A percentile compares a stretch with the other conserved stretches of the same genome.
These are phyloP conservation scores for Caenorhabditis becei DNA, from an alignment of 2,888 invertebrate genomes.

Conservation along the genomic window DNA sequence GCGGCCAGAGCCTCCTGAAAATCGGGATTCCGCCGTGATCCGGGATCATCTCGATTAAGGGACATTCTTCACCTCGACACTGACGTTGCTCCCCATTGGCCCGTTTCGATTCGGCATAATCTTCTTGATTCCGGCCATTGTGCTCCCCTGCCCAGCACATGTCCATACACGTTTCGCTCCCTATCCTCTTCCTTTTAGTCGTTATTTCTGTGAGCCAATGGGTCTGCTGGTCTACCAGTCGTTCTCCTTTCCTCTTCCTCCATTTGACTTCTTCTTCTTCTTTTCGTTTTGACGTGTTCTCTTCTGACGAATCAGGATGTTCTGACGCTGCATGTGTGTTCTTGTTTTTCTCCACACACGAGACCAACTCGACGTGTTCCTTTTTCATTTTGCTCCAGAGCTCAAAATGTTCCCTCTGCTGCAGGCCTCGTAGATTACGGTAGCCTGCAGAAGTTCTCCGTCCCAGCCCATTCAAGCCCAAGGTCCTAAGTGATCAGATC, in stretches of 20 bases:
- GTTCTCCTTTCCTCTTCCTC: neutral
- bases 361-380: neutral
- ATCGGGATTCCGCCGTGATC: constrained; percentile 14
- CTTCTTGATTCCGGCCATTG: constrained; percentile 53
- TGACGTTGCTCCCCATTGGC: constrained; percentile 28
- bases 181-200: constrained; percentile 8
- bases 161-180: constrained; percentile 7
- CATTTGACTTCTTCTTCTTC: constrained; percentile 2
- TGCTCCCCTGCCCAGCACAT: neutral
- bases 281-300: constrained; percentile 36
- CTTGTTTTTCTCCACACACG: neutral
- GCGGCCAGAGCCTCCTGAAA: constrained; percentile 24
- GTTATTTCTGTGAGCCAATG: constrained; percentile 17
- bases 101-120: constrained; percentile 27
- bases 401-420: neutral
- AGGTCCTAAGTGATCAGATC: constrained; percentile 15
- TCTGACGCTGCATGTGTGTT: constrained; percentile 24
- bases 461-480: constrained; percentile 8
- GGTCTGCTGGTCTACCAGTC: constrained; percentile 3
- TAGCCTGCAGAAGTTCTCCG: neutral
- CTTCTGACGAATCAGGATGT: constrained; percentile 15
- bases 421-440: too few species aligned
- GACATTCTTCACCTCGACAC: constrained; percentile 36
- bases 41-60: constrained; percentile 45
- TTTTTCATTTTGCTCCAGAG: neutral